Conservation (phyloP, 2,797 vertebrate genomes). For the Scyliorhinus canicula region DNA sequence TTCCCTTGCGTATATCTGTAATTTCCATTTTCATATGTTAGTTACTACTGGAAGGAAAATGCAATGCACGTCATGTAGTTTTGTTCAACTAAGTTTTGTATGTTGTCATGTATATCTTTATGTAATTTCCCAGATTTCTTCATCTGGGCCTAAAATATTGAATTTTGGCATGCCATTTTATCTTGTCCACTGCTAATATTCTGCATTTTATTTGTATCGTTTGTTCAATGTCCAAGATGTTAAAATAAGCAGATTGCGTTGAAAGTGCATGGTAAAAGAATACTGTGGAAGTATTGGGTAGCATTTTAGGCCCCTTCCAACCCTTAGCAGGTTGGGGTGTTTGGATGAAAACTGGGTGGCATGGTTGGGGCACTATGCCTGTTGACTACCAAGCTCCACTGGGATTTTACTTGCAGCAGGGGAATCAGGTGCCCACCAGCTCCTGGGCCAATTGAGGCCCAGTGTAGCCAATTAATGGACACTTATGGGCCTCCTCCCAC, state of each 20-base stretch:
- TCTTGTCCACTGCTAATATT: not conserved
- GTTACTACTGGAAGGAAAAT: not conserved
- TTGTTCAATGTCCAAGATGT: not conserved
- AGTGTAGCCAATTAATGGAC: too few relatives aligned
- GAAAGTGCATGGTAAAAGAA: not conserved
- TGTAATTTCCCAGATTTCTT: not conserved
- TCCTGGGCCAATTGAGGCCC: too few relatives aligned
- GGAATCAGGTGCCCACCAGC: too few relatives aligned
- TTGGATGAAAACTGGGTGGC: too few relatives aligned
- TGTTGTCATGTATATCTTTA: not conserved
- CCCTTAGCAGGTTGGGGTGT: too few relatives aligned
- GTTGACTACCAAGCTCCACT: too few relatives aligned
- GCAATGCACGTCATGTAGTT: not conserved
- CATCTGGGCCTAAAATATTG: not conserved
- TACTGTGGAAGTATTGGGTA: not conserved
- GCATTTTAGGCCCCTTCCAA: too few relatives aligned
- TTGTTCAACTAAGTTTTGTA: not conserved
- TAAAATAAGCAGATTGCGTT: not conserved
- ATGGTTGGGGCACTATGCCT: too few relatives aligned
- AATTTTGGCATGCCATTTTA: not conserved
- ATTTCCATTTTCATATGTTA: not conserved
- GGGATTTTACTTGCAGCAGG: too few relatives aligned
- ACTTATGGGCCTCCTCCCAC: too few relatives aligned
- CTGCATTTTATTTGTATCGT: too few relatives aligned
- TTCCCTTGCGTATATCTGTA: not conserved